A percentile compares a stretch with the other conserved stretches of the same genome.
Evolutionary conservation across 2,113 vertebrate species (phyloP).

Genomic region (Erythrolamprus reginae): DNA sequence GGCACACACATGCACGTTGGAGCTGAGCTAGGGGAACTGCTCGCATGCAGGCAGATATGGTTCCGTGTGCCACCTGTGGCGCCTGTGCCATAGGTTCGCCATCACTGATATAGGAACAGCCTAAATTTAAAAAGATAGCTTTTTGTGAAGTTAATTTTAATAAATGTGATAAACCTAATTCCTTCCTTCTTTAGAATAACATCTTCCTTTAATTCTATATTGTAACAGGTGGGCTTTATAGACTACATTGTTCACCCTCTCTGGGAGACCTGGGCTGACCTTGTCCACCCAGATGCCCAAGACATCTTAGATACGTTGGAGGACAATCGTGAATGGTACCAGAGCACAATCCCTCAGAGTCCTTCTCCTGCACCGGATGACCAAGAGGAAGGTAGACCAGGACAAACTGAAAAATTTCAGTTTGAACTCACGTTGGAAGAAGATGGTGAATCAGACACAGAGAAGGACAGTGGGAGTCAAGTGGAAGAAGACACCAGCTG

Average conservation of each 20-base stretch:
- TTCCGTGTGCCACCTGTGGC: too few relatives aligned
- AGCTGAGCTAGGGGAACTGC: too few relatives aligned
- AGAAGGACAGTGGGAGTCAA: slow-evolving; percentile 95
- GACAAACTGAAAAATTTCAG: slow-evolving; percentile 94
- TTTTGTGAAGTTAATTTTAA: background rate
- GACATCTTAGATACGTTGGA: slow-evolving; percentile 97
- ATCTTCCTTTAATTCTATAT: background rate
- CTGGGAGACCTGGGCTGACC: slow-evolving; percentile 98
- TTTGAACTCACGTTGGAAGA: slow-evolving; percentile 97
- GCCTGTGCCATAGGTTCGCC: too few relatives aligned
- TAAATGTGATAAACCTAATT: background rate
- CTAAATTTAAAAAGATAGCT: background rate
- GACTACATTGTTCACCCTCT: slow-evolving; percentile 98
- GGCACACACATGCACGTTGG: too few relatives aligned
- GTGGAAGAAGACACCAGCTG: slow-evolving; percentile 95
- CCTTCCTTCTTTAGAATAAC: background rate
- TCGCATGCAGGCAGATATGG: too few relatives aligned
- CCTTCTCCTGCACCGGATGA: slow-evolving; percentile 90
- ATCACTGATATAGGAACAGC: too few relatives aligned
- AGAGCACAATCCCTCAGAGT: slow-evolving; percentile 99
- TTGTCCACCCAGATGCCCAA: slow-evolving; percentile 96
- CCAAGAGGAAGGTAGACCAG: slow-evolving; percentile 83
- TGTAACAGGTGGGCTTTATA: slow-evolving; percentile 91
- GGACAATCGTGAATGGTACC: slow-evolving; percentile 99
- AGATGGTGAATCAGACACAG: slow-evolving; percentile 92